phyloP scores from a whole-genome alignment of 2,888 invertebrate genomes.

The Drosophila mimica region DNA sequence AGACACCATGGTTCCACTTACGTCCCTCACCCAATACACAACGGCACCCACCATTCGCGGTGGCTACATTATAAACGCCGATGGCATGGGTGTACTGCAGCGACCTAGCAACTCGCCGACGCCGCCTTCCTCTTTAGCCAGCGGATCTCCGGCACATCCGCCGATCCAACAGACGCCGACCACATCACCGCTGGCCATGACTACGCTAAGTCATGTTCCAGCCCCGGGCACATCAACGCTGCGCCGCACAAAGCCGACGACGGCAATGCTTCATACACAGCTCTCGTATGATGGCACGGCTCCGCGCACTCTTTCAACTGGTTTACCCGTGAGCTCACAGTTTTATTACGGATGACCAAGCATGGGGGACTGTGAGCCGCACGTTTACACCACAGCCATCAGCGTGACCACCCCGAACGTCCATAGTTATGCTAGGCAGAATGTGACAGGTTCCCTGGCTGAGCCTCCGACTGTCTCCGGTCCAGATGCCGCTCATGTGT shows the following conservation, averaged over 20 bases:
- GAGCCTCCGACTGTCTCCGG: constrained; percentile 15
- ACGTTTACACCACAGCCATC: constrained; percentile 57
- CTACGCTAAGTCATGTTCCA: constrained; percentile 50
- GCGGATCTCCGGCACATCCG: constrained; percentile 66
- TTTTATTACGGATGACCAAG: constrained; percentile 85
- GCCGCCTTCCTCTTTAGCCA: constrained; percentile 70
- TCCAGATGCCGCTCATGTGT: constrained; percentile 22
- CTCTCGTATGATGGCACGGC: constrained; percentile 84
- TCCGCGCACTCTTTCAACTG: constrained; percentile 84
- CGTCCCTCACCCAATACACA: constrained; percentile 83
- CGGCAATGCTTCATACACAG: constrained; percentile 73
- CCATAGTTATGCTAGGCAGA: constrained; percentile 33
- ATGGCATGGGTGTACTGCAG: constrained; percentile 78
- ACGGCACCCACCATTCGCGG: constrained; percentile 83
- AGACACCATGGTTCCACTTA: constrained; percentile 83
- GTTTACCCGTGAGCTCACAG: constrained; percentile 83
- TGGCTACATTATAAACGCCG: constrained; percentile 82
- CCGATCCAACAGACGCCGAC: constrained; percentile 41
- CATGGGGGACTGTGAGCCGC: constrained; percentile 61
- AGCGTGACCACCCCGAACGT: constrained; percentile 31
- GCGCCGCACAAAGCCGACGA: constrained; percentile 63
- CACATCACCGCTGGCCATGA: constrained; percentile 53
- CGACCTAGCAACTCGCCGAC: constrained; percentile 78
- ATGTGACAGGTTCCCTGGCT: constrained; percentile 14
- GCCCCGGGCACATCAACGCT: constrained; percentile 61